These are phyloP conservation scores for Pimpla rufipes DNA, from an alignment of 2,888 invertebrate genomes.

Conservation along the genomic window DNA sequence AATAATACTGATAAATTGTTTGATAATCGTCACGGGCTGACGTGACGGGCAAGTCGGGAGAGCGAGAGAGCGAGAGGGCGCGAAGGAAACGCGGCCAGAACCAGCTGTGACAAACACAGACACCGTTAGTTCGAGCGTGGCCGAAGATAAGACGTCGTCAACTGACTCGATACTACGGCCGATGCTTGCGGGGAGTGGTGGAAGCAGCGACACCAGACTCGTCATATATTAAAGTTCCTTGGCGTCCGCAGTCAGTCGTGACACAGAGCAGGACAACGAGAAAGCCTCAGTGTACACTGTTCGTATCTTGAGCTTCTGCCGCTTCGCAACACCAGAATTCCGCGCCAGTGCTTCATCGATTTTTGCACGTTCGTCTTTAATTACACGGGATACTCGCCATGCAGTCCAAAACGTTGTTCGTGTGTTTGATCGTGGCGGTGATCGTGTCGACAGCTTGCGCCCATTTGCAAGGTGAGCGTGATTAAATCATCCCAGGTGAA, in stretches of 20 bases:
- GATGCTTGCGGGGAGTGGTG: not conserved
- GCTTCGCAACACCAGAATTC: not conserved
- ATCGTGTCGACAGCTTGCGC: constrained; percentile 22
- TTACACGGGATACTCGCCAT: not conserved
- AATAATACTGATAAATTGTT: constrained; percentile 7
- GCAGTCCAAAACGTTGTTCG: constrained; percentile 33
- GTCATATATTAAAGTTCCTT: not conserved
- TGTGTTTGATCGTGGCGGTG: constrained; percentile 12
- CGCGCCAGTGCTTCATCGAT: constrained; percentile 4
- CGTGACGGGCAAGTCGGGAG: not conserved
- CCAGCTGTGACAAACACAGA: constrained; percentile 13
- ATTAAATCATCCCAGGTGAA: not conserved
- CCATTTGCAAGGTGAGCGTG: not conserved
- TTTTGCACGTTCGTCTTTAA: not conserved
- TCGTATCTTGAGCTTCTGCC: not conserved
- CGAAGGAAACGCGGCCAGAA: not conserved
- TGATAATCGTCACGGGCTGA: not conserved
- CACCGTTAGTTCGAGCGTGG: constrained; percentile 14
- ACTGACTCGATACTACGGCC: not conserved
- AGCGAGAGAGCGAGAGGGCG: not conserved
- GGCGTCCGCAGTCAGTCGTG: not conserved
- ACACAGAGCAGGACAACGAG: not conserved
- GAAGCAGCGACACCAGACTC: not conserved
- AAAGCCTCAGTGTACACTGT: not conserved
- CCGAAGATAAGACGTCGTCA: constrained; percentile 19